Conservation (phyloP, 2,797 vertebrate species). For the Lindbergichthys nudifrons region DNA sequence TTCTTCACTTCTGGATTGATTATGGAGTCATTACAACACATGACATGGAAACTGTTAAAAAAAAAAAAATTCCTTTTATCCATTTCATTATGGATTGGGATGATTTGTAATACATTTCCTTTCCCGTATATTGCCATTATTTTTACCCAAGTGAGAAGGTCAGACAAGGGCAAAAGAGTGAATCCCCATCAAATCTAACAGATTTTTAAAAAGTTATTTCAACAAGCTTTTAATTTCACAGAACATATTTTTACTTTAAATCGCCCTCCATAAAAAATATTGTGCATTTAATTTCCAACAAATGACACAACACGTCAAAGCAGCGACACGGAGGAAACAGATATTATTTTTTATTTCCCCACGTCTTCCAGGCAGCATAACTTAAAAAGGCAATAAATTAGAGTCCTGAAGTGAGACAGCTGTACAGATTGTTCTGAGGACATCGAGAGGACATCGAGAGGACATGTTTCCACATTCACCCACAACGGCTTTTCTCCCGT, state of each 20-base stretch:
- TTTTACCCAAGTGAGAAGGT: background rate
- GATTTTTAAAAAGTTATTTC: constrained; percentile 16
- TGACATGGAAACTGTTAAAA: too few relatives aligned
- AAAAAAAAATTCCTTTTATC: too few relatives aligned
- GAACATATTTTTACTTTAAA: constrained; percentile 40
- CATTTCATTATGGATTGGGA: background rate
- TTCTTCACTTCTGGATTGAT: too few relatives aligned
- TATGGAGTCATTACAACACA: too few relatives aligned
- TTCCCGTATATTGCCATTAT: background rate
- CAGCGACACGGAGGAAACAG: constrained; percentile 31
- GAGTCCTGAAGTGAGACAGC: constrained; percentile 35
- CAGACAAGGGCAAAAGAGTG: background rate
- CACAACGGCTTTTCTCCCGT: constrained; percentile 23
- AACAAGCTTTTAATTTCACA: constrained; percentile 59
- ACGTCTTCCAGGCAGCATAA: constrained; percentile 33
- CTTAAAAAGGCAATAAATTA: constrained; percentile 69
- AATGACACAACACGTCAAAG: constrained; percentile 41
- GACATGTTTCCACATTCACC: constrained; percentile 44
- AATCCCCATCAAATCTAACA: constrained; percentile 8
- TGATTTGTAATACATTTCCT: background rate
- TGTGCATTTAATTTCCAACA: constrained; percentile 48
- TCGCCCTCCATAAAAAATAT: constrained; percentile 52
- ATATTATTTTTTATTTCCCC: constrained; percentile 11
- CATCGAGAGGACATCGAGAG: background rate
- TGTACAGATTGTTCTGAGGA: constrained; percentile 26